Conservation (phyloP, 2,797 vertebrate genomes). For the Falco columbarius region DNA sequence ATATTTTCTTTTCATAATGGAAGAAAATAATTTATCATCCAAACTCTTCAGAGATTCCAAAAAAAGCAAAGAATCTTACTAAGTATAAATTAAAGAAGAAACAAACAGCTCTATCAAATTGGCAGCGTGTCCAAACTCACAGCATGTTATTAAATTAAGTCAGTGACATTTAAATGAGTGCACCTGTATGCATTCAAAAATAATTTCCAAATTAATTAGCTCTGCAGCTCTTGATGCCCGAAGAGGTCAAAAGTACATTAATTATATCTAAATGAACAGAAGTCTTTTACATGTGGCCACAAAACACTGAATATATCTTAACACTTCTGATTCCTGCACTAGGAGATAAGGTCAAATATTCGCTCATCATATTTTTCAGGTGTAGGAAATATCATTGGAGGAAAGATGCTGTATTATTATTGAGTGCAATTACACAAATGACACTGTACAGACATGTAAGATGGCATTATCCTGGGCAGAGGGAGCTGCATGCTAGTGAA, state of each 20-base stretch:
- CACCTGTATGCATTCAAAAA: slow-evolving; percentile 50
- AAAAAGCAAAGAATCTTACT: background rate
- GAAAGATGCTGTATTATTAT: background rate
- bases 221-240: background rate
- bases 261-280: slow-evolving; percentile 18
- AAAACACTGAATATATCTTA: background rate
- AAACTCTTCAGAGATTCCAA: background rate
- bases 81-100: slow-evolving; percentile 30
- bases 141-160: slow-evolving; percentile 29
- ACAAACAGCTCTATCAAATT: background rate
- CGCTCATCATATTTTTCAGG: background rate
- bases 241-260: slow-evolving; percentile 46
- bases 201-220: slow-evolving; percentile 44
- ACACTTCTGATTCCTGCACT: background rate
- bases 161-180: slow-evolving; percentile 50
- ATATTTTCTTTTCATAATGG: background rate
- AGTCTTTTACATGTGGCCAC: background rate
- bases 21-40: background rate
- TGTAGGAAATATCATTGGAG: background rate
- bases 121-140: background rate
- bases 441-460: background rate
- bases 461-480: rapidly evolving
- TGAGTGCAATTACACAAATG: background rate
- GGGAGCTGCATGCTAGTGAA: background rate
- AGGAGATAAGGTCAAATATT: background rate